Evolutionary conservation across 2,797 vertebrate species (phyloP).

Genomic region (Cyclura pinguis): DNA sequence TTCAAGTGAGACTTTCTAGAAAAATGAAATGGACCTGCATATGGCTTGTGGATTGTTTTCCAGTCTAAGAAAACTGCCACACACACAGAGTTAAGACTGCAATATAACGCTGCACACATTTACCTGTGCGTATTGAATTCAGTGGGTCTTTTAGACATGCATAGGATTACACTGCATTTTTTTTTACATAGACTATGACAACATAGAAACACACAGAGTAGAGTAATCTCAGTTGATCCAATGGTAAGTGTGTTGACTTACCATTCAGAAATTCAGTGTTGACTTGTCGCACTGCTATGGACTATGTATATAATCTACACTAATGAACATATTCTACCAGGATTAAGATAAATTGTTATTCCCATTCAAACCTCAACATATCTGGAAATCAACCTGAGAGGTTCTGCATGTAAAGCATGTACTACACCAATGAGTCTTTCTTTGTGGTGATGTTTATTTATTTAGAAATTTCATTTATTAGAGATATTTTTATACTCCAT

Average conservation of each 20-base stretch:
- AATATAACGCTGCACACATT: background rate
- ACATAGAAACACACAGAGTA: too few relatives aligned
- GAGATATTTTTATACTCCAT: too few relatives aligned
- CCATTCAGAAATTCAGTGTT: too few relatives aligned
- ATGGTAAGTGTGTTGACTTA: too few relatives aligned
- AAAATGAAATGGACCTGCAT: constrained; percentile 29
- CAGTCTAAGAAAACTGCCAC: background rate
- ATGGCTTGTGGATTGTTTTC: constrained; percentile 8
- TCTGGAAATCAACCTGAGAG: background rate
- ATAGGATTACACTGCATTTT: background rate
- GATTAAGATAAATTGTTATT: too few relatives aligned
- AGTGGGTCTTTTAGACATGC: background rate
- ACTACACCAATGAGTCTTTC: too few relatives aligned
- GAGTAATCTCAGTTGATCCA: too few relatives aligned
- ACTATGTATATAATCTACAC: background rate
- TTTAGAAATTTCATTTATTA: too few relatives aligned
- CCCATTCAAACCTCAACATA: background rate
- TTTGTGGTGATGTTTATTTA: too few relatives aligned
- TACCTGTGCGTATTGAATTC: background rate
- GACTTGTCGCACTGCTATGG: background rate
- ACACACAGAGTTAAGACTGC: accelerated
- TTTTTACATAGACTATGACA: constrained; percentile 5
- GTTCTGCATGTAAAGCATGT: background rate
- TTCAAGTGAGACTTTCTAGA: background rate
- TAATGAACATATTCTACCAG: background rate